Evolutionary conservation across 2,797 vertebrate species (phyloP).

Genomic region (Ciconia nigra): DNA sequence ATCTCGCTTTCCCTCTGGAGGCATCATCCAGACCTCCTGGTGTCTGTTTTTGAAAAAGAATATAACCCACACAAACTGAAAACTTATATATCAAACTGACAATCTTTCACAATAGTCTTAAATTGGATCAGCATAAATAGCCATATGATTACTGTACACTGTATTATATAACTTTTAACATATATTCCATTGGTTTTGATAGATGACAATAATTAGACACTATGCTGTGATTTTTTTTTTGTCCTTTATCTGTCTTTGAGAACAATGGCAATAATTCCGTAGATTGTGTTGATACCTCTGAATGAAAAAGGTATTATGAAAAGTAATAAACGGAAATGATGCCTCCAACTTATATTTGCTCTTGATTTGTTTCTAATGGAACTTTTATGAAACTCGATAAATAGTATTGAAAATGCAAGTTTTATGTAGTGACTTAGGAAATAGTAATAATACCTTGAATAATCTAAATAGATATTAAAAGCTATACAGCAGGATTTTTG

Average conservation of each 20-base stretch:
- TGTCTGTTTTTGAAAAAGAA: neutral
- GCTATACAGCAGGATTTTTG: neutral
- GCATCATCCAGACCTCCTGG: neutral
- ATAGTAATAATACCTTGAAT: neutral
- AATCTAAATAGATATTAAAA: neutral
- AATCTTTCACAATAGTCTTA: neutral
- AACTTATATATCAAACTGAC: neutral
- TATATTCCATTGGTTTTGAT: neutral
- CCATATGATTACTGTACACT: neutral
- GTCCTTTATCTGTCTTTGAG: slow-evolving; percentile 16
- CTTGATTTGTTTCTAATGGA: slow-evolving; percentile 33
- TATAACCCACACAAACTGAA: neutral
- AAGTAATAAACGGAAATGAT: slow-evolving; percentile 43
- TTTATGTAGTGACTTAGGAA: neutral
- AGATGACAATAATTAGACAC: neutral
- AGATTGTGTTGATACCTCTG: neutral
- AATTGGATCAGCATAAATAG: neutral
- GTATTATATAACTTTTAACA: neutral
- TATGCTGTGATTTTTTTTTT: neutral
- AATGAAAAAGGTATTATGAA: slow-evolving; percentile 7
- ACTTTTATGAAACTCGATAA: slow-evolving; percentile 33
- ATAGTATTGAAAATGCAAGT: neutral
- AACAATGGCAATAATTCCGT: neutral
- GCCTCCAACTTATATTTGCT: neutral
- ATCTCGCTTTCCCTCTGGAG: neutral